These are phyloP conservation scores for Cololabis saira DNA, from an alignment of 2,113 vertebrate species.

Conservation along the genomic window DNA sequence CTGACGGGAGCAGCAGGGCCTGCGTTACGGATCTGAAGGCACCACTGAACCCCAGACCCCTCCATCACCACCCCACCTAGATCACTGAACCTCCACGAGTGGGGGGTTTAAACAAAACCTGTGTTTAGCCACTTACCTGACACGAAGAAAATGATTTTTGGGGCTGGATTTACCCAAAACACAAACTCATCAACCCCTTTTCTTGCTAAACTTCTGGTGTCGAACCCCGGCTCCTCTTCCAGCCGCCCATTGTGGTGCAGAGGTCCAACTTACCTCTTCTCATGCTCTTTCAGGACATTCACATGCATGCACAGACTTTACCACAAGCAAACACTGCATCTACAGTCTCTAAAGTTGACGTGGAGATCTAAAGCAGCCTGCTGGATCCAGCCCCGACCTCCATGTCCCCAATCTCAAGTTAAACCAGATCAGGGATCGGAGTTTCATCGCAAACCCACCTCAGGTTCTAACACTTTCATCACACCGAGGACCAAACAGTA, in stretches of 20 bases:
- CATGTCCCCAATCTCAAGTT: constrained; percentile 13
- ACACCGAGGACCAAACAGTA: background rate
- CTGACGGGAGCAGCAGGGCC: constrained; percentile 88
- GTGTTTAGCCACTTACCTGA: constrained; percentile 22
- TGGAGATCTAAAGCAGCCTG: constrained; percentile 2
- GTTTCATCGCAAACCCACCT: constrained; percentile 40
- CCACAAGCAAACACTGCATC: constrained; percentile 29
- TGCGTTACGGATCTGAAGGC: constrained; percentile 68
- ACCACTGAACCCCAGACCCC: constrained; percentile 15
- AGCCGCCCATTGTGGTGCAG: constrained; percentile 22
- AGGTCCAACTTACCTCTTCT: constrained; percentile 30
- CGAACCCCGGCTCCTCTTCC: background rate
- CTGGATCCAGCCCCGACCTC: background rate
- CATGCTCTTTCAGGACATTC: constrained; percentile 9
- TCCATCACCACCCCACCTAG: constrained; percentile 3
- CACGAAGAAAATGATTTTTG: background rate
- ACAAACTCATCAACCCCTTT: constrained; percentile 31
- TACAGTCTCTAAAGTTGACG: constrained; percentile 3
- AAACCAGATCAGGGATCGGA: constrained; percentile 57
- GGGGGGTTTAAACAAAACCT: background rate
- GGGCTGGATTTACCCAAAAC: constrained; percentile 42
- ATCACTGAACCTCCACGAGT: background rate
- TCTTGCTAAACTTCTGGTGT: background rate
- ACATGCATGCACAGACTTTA: constrained; percentile 47
- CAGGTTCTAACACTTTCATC: constrained; percentile 58